Base-by-base conservation (phyloP, 1,140 invertebrate species). In the Chymomyza costata region DNA sequence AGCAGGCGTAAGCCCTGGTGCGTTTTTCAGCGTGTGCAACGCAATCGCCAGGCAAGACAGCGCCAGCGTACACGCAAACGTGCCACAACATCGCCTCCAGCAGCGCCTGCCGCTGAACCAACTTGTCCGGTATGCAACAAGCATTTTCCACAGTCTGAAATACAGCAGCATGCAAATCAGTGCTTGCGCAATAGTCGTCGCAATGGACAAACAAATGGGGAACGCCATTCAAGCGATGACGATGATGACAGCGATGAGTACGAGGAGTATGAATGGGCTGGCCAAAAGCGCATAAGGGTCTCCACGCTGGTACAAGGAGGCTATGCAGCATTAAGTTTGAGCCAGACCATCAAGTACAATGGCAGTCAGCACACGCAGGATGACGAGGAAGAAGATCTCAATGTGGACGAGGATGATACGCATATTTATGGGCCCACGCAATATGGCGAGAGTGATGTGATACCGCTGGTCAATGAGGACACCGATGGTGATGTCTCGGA, bases 261-360 rank as follows among this genome's bases (percentile, higher is more conserved):
- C 73, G 93, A 94, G 67, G 93, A 94, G 64, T 95, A 94, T 71
- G 92, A 93, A 68, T 94, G 93, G 93, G 92, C 92, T 6, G 92
- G 92, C 1, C 92, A 94, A 71, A 91, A 90, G 52, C 87, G 93
- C 70, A 90, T 94, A 28, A 86, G 92, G 25, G 91, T 90, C 1
- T 91, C 91, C 0, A 89, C 89, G 6, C 86, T 94, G 65, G 86
- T 94, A 15, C 88, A 91, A 61, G 93, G 92, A 6, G 92, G 92
- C 32, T 92, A 92, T 65, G 88, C 84, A 74, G 88, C 87, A 15
- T 83, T 89, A 13, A 90, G 88, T 6, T 47, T 85, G 15, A 82
- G 48, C 86, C 90, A 41, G 88, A 89, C 35, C 86, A 88, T 89
- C 51, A 80, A 89, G 82, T 67, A 87, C 38, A 81, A 83, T 64